Evolutionary conservation across 2,888 invertebrate species (phyloP).

Genomic region (Eristalis intricaria): DNA sequence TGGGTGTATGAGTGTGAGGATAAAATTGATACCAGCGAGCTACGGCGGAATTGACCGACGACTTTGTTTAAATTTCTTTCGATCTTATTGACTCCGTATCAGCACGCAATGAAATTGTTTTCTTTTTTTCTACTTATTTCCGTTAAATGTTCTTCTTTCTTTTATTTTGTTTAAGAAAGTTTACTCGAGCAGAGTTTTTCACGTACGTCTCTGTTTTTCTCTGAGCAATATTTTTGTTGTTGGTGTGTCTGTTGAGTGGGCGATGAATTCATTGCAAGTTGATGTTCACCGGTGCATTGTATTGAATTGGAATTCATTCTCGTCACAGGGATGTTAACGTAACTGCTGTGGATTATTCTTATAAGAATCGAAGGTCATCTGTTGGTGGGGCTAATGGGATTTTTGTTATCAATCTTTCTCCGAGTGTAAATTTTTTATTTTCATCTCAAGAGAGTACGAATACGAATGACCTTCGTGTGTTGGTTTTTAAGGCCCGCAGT

Average conservation of each 20-base stretch:
- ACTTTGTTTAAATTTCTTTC: conserved; percentile 7
- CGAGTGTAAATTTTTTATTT: no score
- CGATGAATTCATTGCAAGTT: conserved; percentile 65
- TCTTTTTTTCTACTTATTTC: conserved; percentile 33
- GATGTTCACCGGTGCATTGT: conserved; percentile 49
- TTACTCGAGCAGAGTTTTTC: conserved; percentile 47
- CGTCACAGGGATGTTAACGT: conserved; percentile 39
- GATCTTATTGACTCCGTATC: conserved; percentile 26
- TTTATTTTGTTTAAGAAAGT: conserved; percentile 23
- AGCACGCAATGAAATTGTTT: conserved; percentile 16
- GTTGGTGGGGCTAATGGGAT: not conserved
- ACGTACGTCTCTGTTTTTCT: conserved; percentile 66
- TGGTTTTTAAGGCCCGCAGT: no score
- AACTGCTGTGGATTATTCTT: not conserved
- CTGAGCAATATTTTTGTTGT: conserved; percentile 66
- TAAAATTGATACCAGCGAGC: conserved; percentile 28
- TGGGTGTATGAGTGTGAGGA: not conserved
- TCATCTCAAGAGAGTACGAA: no score
- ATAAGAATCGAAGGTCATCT: not conserved
- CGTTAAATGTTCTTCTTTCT: not conserved
- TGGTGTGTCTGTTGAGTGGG: conserved; percentile 69
- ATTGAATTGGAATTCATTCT: conserved; percentile 35
- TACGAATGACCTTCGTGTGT: no score
- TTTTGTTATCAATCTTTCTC: no score
- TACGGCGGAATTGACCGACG: conserved; percentile 12